Conservation (phyloP, 2,888 invertebrate genomes). For the Dermolepida albohirtum region DNA sequence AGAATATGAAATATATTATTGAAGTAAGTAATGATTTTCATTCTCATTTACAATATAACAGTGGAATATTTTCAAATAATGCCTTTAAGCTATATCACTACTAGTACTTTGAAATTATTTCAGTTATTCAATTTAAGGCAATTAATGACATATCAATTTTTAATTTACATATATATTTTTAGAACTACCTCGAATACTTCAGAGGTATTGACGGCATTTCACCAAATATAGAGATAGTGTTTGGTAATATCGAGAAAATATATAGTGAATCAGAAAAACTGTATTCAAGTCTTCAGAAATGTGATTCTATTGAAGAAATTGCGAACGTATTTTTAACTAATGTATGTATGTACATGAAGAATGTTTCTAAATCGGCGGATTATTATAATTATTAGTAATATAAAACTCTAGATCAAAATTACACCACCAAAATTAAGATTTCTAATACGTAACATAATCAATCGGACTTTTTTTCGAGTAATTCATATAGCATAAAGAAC, state of each 20-base stretch:
- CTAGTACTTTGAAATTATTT: too few species aligned
- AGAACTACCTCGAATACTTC: constrained; percentile 5
- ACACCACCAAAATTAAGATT: too few species aligned
- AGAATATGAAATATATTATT: constrained; percentile 50
- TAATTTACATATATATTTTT: not conserved
- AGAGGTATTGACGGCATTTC: not conserved
- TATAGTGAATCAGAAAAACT: constrained; percentile 52
- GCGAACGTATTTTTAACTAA: constrained; percentile 53
- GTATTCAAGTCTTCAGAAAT: constrained; percentile 50
- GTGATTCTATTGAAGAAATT: constrained; percentile 50
- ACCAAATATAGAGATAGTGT: constrained; percentile 46
- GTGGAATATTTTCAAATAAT: too few species aligned
- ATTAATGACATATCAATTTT: too few species aligned
- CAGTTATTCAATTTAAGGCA: too few species aligned
- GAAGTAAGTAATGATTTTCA: constrained; percentile 50
- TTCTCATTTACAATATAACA: too few species aligned
- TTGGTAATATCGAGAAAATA: constrained; percentile 57
- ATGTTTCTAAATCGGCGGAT: not conserved
- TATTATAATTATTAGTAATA: constrained; percentile 19
- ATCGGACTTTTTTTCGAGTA: too few species aligned
- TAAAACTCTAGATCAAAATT: too few species aligned
- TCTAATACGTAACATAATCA: too few species aligned
- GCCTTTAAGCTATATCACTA: too few species aligned
- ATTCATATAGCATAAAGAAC: too few species aligned
- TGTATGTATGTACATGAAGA: constrained; percentile 49